These are phyloP conservation scores for Prietella phreatophila DNA, from an alignment of 2,113 vertebrate species.

Conservation along the genomic window DNA sequence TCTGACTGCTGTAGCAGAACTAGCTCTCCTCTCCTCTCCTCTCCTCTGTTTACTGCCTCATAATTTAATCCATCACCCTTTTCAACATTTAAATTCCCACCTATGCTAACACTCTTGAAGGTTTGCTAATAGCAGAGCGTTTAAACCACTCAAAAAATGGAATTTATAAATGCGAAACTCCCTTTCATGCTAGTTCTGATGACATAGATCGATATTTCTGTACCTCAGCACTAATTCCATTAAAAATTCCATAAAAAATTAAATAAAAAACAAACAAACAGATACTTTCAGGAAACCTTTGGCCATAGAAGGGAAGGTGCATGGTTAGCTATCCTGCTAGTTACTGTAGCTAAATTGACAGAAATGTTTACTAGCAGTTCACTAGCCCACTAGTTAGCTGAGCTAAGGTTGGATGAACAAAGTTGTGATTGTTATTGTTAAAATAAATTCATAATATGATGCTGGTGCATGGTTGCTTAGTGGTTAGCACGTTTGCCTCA, in stretches of 20 bases:
- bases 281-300: neutral
- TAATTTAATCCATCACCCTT: neutral
- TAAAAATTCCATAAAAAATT: neutral
- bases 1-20: constrained; percentile 44
- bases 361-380: neutral
- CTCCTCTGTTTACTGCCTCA: neutral
- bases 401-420: neutral
- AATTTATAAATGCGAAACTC: neutral
- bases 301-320: neutral
- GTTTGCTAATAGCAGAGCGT: neutral
- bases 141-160: neutral
- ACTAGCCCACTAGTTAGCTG: neutral
- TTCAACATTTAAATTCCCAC: neutral
- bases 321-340: neutral
- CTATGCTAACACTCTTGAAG: neutral
- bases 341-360: neutral
- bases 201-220: neutral
- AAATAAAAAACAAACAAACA: neutral
- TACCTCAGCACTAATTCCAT: neutral
- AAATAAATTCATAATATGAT: neutral
- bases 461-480: too few species aligned
- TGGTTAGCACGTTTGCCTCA: too few species aligned
- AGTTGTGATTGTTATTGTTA: neutral
- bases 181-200: neutral
- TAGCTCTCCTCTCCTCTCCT: neutral